Evolutionary conservation across 2,888 invertebrate species (phyloP).

Genomic region (Dryobotodes eremita): DNA sequence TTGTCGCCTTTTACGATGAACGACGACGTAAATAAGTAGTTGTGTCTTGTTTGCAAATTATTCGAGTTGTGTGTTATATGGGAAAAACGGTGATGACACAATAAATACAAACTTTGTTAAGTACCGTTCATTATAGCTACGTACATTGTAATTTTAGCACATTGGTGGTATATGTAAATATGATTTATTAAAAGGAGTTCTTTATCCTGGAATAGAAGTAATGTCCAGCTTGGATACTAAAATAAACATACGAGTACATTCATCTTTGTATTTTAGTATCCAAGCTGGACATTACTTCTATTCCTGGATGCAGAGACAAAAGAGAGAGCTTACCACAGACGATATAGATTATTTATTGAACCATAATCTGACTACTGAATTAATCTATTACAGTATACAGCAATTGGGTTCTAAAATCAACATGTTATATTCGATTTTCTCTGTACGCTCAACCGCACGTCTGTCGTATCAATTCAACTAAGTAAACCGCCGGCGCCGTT

Average conservation of each 20-base stretch:
- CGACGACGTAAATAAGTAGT: neutral
- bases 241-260: no score
- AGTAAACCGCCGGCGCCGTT: neutral
- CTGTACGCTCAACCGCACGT: slow-evolving; percentile 9
- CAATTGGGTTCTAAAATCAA: neutral
- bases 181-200: no score
- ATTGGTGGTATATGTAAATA: neutral
- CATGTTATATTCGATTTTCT: neutral
- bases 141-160: neutral
- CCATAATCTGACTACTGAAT: no score
- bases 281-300: no score
- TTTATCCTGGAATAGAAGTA: no score
- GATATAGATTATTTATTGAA: no score
- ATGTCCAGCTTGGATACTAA: no score
- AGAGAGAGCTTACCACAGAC: no score
- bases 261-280: no score
- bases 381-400: no score
- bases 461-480: neutral
- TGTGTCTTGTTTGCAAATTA: neutral
- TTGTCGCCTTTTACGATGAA: neutral
- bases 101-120: neutral
- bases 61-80: neutral
- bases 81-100: neutral
- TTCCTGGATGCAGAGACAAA: no score
- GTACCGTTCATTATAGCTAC: neutral